Evolutionary conservation across 2,888 invertebrate genomes (phyloP), one percentile per base, ranked within the genome.

Genomic region (Glaucopsyche alexis): DNA sequence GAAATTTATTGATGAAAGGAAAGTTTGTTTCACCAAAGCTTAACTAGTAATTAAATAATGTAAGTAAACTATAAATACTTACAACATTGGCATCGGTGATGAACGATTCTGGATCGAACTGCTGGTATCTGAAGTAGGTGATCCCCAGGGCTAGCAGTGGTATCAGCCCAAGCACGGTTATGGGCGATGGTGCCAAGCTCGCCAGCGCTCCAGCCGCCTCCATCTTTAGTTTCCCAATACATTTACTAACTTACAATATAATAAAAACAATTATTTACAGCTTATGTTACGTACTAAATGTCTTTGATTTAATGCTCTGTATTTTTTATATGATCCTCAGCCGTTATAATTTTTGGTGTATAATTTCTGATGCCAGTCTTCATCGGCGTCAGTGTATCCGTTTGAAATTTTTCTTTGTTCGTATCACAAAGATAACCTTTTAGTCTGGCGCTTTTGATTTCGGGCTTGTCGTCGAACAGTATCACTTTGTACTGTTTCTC

Each of bases 121-220:
- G 95, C 85, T 96, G 94, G 92, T 97, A 97, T 83, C 96, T 94
- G 93, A 96, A 96, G 86, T 95, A 96, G 80, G 96, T 95, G 86
- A 97, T 93, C 81, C 97, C 96, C 80, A 96, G 95, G 77, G 97
- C 96, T 85, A 97, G 94, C 80, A 97, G 94, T 80, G 97, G 97
- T 85, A 97, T 95, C 87, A 97, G 93, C 80, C 96, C 95, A 87
- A 96, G 93, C 85, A 95, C 88, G 78, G 94, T 94, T 87, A 96
- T 93, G 79, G 95, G 94, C 79, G 95, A 94, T 81, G 94, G 94
- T 81, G 94, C 94, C 87, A 94, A 93, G 85, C 94, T 94, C 80
- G 92, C 92, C 83, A 93, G 84, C 82, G 93, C 92, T 82, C 92
- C 91, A 82, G 91, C 91, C 84, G 92, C 91, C 87, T 92, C 92